Evolutionary conservation across 2,888 invertebrate species (phyloP).

Genomic region (Agrotis exclamationis): DNA sequence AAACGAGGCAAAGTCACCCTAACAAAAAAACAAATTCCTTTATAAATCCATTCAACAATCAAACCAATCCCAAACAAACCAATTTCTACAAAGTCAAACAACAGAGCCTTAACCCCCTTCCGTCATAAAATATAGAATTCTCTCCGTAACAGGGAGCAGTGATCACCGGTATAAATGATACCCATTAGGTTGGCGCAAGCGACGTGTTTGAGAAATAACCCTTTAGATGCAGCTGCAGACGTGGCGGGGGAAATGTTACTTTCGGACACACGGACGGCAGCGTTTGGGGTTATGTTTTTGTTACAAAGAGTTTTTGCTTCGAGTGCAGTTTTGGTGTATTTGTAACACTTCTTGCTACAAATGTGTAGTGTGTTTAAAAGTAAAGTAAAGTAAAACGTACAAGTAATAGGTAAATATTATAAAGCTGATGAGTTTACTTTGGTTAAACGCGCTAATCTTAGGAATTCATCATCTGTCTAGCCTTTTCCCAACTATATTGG

Average conservation of each 20-base stretch:
- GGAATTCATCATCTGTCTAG: too few relatives aligned
- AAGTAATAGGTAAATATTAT: too few relatives aligned
- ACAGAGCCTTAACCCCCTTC: constrained; percentile 38
- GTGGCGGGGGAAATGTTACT: constrained; percentile 71
- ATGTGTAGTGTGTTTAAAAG: not conserved
- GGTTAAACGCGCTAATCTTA: too few relatives aligned
- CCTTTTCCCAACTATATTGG: too few relatives aligned
- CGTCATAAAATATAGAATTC: constrained; percentile 73
- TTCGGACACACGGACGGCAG: constrained; percentile 64
- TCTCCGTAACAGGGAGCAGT: constrained; percentile 76
- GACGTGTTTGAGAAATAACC: constrained; percentile 86
- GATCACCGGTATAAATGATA: constrained; percentile 83
- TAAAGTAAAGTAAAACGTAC: too few relatives aligned
- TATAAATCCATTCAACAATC: not conserved
- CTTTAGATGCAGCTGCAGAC: constrained; percentile 81
- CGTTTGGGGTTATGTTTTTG: constrained; percentile 22
- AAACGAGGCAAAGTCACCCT: too few relatives aligned
- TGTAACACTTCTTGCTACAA: not conserved
- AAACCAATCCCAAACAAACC: constrained; percentile 7
- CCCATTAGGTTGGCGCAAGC: constrained; percentile 75
- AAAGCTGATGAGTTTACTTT: too few relatives aligned
- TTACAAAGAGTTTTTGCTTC: not conserved
- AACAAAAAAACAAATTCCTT: too few relatives aligned
- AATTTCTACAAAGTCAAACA: constrained; percentile 30
- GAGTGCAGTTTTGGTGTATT: not conserved